Percentiles rank a stretch among this genome's conserved stretches.
Conservation (phyloP, 2,113 vertebrate genomes). For the Cavia aperea region DNA sequence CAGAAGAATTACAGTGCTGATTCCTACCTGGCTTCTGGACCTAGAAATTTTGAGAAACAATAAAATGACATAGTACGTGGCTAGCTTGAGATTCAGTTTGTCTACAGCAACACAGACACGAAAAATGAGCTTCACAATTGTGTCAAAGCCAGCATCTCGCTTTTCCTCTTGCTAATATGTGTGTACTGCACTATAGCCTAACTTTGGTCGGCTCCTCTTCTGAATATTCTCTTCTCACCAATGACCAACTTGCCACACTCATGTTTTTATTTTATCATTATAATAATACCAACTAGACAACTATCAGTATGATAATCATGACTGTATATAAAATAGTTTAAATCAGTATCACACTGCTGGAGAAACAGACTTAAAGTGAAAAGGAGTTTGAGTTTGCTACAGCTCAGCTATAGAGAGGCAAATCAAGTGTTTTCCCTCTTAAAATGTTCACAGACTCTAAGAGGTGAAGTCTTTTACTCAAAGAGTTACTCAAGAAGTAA, state of each 20-base stretch:
- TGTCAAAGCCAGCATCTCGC: too few species aligned
- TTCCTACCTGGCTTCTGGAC: not conserved
- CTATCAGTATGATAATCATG: not conserved
- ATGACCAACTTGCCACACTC: not conserved
- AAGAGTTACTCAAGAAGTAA: not conserved
- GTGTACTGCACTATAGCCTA: too few species aligned
- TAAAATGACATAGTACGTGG: not conserved
- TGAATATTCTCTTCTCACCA: too few species aligned
- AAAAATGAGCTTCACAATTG: too few species aligned
- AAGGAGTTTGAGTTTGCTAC: not conserved
- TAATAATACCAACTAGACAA: not conserved
- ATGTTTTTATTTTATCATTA: not conserved
- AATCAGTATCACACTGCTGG: not conserved
- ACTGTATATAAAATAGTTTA: not conserved
- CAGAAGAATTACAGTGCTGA: not conserved
- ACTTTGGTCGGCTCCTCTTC: too few species aligned
- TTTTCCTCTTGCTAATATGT: too few species aligned
- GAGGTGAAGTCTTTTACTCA: not conserved
- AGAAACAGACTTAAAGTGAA: not conserved
- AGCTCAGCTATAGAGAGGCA: not conserved
- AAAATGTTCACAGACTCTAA: not conserved
- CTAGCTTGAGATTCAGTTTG: not conserved
- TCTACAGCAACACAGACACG: too few species aligned
- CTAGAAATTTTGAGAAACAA: not conserved
- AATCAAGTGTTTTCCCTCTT: not conserved